A percentile compares a stretch with the other conserved stretches of the same genome.
Evolutionary conservation across 1,140 invertebrate species (phyloP).

Genomic region (Philopotamus ludificatus): DNA sequence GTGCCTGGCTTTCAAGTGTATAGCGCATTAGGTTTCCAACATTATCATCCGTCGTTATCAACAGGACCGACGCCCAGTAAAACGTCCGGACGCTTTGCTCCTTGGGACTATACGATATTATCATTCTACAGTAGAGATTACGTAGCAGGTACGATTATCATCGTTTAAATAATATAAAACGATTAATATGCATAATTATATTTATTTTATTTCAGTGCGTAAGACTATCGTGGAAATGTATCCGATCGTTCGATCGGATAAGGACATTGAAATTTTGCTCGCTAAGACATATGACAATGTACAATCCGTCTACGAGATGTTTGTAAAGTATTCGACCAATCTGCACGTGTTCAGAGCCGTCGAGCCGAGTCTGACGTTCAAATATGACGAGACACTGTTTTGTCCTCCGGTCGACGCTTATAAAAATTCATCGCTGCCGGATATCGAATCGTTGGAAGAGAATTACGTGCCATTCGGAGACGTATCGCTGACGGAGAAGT

Average conservation of each 20-base stretch:
- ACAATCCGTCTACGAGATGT: conserved; percentile 35
- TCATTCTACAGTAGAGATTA: conserved; percentile 85
- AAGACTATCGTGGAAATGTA: conserved; percentile 30
- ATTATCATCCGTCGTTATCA: conserved; percentile 67
- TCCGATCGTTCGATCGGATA: conserved; percentile 33
- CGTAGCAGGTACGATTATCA: conserved; percentile 58
- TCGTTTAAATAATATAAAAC: not conserved
- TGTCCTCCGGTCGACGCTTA: conserved; percentile 28
- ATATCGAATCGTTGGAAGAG: conserved; percentile 7
- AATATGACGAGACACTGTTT: conserved; percentile 30
- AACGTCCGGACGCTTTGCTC: conserved; percentile 79
- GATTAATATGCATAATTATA: not conserved
- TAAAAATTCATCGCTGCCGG: conserved; percentile 16
- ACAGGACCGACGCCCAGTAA: conserved; percentile 59
- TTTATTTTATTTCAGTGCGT: conserved; percentile 36
- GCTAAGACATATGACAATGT: conserved; percentile 22
- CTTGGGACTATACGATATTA: conserved; percentile 67
- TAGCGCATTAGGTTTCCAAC: conserved; percentile 77
- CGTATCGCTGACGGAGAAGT: conserved; percentile 30
- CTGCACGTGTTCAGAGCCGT: conserved; percentile 34
- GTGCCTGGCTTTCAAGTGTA: conserved; percentile 78
- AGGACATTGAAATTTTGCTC: conserved; percentile 35
- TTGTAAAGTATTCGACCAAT: conserved; percentile 33
- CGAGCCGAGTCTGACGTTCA: conserved; percentile 29
- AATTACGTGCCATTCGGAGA: conserved; percentile 23